Evolutionary conservation across 2,797 vertebrate genomes (phyloP).

Genomic region (Cyprinodon diabolis): DNA sequence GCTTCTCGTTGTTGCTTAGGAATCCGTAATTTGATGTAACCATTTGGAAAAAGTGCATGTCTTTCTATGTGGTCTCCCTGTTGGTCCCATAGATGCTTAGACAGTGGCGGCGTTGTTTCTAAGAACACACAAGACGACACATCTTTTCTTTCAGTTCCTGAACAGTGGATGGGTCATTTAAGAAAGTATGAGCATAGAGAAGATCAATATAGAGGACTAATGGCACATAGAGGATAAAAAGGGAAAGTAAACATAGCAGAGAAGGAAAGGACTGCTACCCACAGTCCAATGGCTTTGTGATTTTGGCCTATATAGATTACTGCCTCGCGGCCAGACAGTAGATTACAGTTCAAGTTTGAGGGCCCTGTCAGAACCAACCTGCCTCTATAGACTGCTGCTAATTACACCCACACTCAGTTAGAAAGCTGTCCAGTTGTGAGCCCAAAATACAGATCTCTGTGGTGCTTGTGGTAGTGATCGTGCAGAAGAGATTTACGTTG

Average conservation of each 20-base stretch:
- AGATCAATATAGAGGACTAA: conserved; percentile 3
- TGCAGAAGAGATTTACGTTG: conserved; percentile 71
- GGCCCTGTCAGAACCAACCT: conserved; percentile 60
- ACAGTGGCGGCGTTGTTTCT: conserved; percentile 65
- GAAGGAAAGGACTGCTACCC: conserved; percentile 19
- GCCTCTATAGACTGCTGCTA: conserved; percentile 66
- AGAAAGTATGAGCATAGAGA: conserved; percentile 1
- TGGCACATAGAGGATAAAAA: background rate
- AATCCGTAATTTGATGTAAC: conserved; percentile 56
- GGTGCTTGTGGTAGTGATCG: conserved; percentile 72
- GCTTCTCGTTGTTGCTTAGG: conserved; percentile 54
- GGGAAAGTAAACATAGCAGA: background rate
- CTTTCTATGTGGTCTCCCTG: conserved; percentile 70
- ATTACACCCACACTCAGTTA: conserved; percentile 75
- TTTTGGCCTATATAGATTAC: conserved; percentile 51
- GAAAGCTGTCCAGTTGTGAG: conserved; percentile 61
- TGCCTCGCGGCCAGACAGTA: conserved; percentile 59
- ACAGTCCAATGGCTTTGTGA: conserved; percentile 50
- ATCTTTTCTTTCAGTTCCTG: conserved; percentile 35
- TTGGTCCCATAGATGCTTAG: conserved; percentile 63
- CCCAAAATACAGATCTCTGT: conserved; percentile 76
- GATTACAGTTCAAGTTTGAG: conserved; percentile 71
- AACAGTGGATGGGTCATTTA: conserved; percentile 1
- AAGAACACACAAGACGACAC: conserved; percentile 56
- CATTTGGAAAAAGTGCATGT: conserved; percentile 60